These are phyloP conservation scores for Megaceryle torquata DNA, from an alignment of 2,113 vertebrate genomes.

Conservation along the genomic window DNA sequence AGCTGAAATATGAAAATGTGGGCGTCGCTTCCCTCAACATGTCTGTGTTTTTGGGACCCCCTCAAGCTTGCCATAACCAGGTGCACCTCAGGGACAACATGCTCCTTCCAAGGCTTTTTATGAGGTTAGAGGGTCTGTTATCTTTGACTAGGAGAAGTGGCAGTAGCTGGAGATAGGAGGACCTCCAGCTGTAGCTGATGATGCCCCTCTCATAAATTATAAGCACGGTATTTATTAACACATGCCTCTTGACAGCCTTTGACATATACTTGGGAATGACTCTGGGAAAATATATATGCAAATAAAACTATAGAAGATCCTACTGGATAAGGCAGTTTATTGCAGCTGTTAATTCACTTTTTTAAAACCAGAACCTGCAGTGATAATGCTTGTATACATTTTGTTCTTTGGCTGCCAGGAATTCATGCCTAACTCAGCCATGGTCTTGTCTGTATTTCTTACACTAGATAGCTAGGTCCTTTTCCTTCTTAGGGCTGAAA, in stretches of 20 bases:
- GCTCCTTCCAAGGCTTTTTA: neutral
- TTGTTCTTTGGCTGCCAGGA: neutral
- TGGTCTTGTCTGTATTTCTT: neutral
- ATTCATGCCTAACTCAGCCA: neutral
- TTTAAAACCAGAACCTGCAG: neutral
- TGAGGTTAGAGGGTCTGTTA: neutral
- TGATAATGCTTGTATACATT: rapidly evolving
- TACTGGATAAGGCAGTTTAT: neutral
- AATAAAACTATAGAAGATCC: neutral
- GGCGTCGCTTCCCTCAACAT: neutral
- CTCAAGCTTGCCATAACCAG: neutral
- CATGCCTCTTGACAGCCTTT: neutral
- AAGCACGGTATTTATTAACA: neutral
- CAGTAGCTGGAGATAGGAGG: neutral
- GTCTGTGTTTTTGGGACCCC: neutral
- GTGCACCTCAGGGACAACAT: neutral
- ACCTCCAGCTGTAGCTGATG: neutral
- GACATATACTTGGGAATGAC: neutral
- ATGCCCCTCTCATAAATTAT: rapidly evolving
- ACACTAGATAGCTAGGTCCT: neutral
- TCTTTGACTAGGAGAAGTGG: neutral
- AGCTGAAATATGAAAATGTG: neutral
- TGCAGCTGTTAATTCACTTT: neutral
- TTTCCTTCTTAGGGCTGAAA: neutral
- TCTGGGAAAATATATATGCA: neutral